Percentiles rank a stretch among this genome's conserved stretches.
Conservation (phyloP, 2,797 vertebrate species). For the Channa striata region DNA sequence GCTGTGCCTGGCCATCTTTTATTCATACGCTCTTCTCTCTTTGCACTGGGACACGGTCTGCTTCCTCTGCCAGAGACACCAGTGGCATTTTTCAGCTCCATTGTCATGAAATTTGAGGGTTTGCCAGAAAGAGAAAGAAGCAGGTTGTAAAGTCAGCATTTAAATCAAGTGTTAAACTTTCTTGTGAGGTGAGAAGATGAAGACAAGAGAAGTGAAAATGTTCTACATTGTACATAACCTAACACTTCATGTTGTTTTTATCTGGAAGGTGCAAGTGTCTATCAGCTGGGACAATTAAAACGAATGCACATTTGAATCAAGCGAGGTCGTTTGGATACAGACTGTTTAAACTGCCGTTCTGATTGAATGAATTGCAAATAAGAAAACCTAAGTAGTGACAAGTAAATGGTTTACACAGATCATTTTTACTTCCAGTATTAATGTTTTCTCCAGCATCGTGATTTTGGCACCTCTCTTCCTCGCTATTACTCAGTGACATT, state of each 20-base stretch:
- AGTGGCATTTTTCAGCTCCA: constrained; percentile 17
- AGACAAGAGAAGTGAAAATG: not conserved
- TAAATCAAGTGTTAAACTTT: not conserved
- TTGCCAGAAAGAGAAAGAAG: not conserved
- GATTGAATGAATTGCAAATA: constrained; percentile 7
- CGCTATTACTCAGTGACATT: constrained; percentile 16
- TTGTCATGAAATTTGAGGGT: constrained; percentile 13
- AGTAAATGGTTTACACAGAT: not conserved
- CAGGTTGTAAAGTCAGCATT: not conserved
- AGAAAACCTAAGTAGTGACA: not conserved
- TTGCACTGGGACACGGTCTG: constrained; percentile 30
- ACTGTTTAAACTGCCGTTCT: not conserved
- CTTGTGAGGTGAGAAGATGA: not conserved
- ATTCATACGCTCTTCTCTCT: constrained; percentile 57
- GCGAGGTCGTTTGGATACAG: not conserved
- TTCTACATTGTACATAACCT: not conserved
- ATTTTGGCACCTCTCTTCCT: not conserved
- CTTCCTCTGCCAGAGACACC: constrained; percentile 29
- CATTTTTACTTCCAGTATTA: constrained; percentile 6
- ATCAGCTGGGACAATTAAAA: constrained; percentile 17
- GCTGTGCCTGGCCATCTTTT: constrained; percentile 55
- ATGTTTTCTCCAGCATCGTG: not conserved
- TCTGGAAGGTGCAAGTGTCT: not conserved
- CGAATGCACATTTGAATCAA: constrained; percentile 1
- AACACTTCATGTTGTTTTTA: not conserved